Base-by-base conservation (phyloP, 2,113 vertebrate genomes). In the Sander lucioperca region DNA sequence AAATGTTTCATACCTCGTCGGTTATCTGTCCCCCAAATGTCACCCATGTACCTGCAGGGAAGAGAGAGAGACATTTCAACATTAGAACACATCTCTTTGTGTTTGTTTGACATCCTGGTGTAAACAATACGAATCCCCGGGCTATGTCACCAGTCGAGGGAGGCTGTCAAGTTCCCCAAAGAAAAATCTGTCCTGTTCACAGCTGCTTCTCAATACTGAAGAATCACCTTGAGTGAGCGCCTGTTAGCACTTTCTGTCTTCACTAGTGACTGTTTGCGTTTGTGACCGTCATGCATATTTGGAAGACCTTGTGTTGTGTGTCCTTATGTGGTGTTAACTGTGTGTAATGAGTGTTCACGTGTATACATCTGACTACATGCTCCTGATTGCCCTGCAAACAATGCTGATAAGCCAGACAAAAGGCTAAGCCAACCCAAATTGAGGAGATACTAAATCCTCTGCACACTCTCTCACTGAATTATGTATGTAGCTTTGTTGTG, bases 1-100 rank as follows among this genome's bases (percentile, higher is more conserved):
- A 79, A 79, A 74, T 3, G 45, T 19, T 33, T 90, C 95, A 88
- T 92, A 98, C 97, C 96, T 99, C 97, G 0, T 99, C 97, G 88
- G 97, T 97, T 91, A 99, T 96, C 68, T 99, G 97, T 73, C 97
- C 96, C 90, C 97, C 97, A 72, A 99, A 99, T 64, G 97, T 99
- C 74, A 99, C 97, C 97, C 97, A 99, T 0, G 97, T 99, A 85
- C 97, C 97, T 99, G 78, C 45, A 94, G 84, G 47, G 84, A 43
- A 87, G 53, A 81, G 21, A 81, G n/a, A 79, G 3, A 80, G 23
- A 87, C 15, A 83, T 77, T 59, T 71, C 39, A 87, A 16, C 14
- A 23, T 73, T 61, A 79, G 51, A 25, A 77, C 74, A 83, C 30
- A 53, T 53, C 6, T 27, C 8, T 33, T 7, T 74, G 23, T 64